Evolutionary conservation across 1,140 invertebrate species (phyloP).

Genomic region (Drosophila athabasca): DNA sequence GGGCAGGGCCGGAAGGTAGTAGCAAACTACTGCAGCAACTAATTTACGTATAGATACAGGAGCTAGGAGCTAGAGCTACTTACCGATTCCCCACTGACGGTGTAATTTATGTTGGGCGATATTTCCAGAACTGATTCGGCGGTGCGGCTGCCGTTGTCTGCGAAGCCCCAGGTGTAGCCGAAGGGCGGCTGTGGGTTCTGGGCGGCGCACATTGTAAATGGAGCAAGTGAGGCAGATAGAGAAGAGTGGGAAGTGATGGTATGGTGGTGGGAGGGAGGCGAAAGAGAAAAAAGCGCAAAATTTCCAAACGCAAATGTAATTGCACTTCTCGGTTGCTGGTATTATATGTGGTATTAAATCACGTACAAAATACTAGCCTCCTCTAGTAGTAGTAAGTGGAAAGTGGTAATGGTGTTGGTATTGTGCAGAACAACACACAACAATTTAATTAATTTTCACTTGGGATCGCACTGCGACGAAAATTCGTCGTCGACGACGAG

Average conservation of each 20-base stretch:
- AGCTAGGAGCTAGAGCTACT: conserved; percentile 45
- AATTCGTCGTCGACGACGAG: conserved; percentile 34
- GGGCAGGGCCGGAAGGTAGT: not conserved
- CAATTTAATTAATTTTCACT: conserved; percentile 38
- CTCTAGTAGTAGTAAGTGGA: conserved; percentile 52
- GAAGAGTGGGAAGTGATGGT: conserved; percentile 37
- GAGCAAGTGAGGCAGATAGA: conserved; percentile 46
- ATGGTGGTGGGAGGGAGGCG: conserved; percentile 45
- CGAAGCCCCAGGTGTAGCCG: conserved; percentile 83
- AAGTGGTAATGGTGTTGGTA: conserved; percentile 41
- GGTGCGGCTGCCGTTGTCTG: conserved; percentile 78
- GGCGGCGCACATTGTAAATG: conserved; percentile 82
- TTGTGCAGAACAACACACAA: conserved; percentile 46
- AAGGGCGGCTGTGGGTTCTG: conserved; percentile 80
- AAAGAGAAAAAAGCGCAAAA: conserved; percentile 82
- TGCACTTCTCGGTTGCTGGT: conserved; percentile 80
- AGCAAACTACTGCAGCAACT: conserved; percentile 24
- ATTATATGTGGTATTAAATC: conserved; percentile 75
- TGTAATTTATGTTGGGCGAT: conserved; percentile 83
- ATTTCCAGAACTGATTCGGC: conserved; percentile 83
- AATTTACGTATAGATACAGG: conserved; percentile 5
- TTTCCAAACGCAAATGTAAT: conserved; percentile 82
- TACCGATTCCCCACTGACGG: conserved; percentile 83
- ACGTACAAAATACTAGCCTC: conserved; percentile 81
- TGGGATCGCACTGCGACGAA: conserved; percentile 39